A percentile compares a stretch with the other conserved stretches of the same genome.
Conservation (phyloP, 1,140 invertebrate species). For the Glossosoma conforme region DNA sequence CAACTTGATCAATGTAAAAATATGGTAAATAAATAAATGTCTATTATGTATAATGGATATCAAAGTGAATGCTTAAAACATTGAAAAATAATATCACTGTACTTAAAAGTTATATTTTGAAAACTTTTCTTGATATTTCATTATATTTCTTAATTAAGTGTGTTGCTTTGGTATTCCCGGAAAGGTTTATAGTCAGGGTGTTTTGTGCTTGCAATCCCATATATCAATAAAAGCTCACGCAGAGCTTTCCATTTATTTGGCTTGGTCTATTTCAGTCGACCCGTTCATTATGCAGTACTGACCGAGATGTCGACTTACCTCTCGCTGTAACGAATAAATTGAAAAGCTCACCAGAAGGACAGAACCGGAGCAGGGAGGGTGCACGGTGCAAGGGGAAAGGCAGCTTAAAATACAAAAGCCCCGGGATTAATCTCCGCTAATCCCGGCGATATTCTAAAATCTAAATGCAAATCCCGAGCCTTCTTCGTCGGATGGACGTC, state of each 20-base stretch:
- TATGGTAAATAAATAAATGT: too few species aligned
- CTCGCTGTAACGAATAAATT: slow-evolving; percentile 27
- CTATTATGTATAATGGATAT: too few species aligned
- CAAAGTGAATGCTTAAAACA: too few species aligned
- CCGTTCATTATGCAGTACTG: slow-evolving; percentile 1
- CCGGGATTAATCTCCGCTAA: slow-evolving; percentile 29
- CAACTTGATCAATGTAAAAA: too few species aligned
- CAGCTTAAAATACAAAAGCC: slow-evolving; percentile 27
- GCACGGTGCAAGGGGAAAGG: too few species aligned
- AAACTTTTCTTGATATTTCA: too few species aligned
- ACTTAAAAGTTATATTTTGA: too few species aligned
- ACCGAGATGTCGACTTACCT: slow-evolving; percentile 16
- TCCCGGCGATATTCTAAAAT: slow-evolving; percentile 32
- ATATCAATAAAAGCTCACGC: slow-evolving; percentile 1
- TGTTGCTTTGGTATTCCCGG: too few species aligned
- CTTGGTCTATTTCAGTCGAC: slow-evolving; percentile 2
- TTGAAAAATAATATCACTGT: too few species aligned
- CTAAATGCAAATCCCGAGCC: slow-evolving; percentile 31
- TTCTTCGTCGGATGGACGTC: slow-evolving; percentile 1
- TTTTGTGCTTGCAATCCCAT: too few species aligned
- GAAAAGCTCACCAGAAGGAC: slow-evolving; percentile 28
- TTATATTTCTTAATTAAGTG: too few species aligned
- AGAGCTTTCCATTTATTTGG: slow-evolving; percentile 10
- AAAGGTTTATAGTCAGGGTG: too few species aligned
- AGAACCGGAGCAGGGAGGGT: slow-evolving; percentile 8